phyloP scores from a whole-genome alignment of 2,797 vertebrate genomes.

The Cyprinella venusta region DNA sequence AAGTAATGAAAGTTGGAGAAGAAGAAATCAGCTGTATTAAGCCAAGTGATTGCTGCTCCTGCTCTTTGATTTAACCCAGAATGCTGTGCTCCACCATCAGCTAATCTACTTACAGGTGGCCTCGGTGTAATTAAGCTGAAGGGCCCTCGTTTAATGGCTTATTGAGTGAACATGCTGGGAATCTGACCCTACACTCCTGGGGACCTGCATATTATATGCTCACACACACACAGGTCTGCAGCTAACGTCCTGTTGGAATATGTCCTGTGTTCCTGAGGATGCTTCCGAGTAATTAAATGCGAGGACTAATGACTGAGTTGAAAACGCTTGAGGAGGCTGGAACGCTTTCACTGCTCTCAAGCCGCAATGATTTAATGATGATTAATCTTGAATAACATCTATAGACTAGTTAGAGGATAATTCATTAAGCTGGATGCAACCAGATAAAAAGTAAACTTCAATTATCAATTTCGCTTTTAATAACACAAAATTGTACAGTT shows the following conservation, averaged over 20 bases:
- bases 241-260: background rate
- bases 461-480: background rate
- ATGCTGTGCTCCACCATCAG: constrained; percentile 51
- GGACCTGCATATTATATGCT: too few species aligned
- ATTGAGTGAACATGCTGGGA: constrained; percentile 46
- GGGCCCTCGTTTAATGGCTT: constrained; percentile 56
- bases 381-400: constrained; percentile 24
- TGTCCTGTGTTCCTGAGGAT: background rate
- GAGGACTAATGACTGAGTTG: background rate
- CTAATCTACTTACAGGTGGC: constrained; percentile 76
- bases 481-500: background rate
- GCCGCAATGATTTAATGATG: constrained; percentile 7
- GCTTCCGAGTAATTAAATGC: constrained; percentile 5
- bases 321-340: background rate
- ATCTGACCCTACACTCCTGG: constrained; percentile 54
- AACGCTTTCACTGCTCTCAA: background rate
- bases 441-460: background rate
- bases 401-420: background rate
- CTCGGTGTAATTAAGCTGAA: constrained; percentile 62
- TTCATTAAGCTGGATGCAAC: constrained; percentile 3
- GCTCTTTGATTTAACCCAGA: constrained; percentile 38
- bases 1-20: constrained; percentile 16
- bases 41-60: background rate
- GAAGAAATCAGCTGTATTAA: constrained; percentile 22
- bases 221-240: constrained; percentile 5